Percentiles rank a stretch among this genome's conserved stretches.
phyloP scores from a whole-genome alignment of 1,140 invertebrate genomes.

The Agrilus planipennis region DNA sequence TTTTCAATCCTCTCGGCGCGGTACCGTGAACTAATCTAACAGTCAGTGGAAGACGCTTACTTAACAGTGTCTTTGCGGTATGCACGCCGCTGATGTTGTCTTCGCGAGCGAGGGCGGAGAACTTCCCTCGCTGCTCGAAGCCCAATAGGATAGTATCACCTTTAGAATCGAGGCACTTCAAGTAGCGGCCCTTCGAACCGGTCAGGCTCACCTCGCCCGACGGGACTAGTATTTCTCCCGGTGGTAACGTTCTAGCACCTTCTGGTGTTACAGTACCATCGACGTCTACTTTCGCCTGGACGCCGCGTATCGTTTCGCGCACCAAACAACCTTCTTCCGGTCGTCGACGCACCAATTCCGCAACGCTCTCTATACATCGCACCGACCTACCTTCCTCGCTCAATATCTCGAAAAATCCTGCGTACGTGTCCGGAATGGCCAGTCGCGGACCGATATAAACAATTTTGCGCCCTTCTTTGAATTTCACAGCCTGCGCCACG shows the following conservation, averaged over 20 bases:
- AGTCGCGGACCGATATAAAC: slow-evolving; percentile 70
- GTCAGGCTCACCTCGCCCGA: slow-evolving; percentile 61
- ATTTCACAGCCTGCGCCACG: slow-evolving; percentile 79
- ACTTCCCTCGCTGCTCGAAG: slow-evolving; percentile 77
- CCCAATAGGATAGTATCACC: slow-evolving; percentile 73
- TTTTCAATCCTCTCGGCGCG: slow-evolving; percentile 65
- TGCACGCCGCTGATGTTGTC: slow-evolving; percentile 89
- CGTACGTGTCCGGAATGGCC: slow-evolving; percentile 79
- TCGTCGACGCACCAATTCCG: slow-evolving; percentile 62
- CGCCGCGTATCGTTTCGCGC: slow-evolving; percentile 73
- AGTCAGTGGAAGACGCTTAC: slow-evolving; percentile 79
- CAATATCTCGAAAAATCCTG: slow-evolving; percentile 86
- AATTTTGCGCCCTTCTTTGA: slow-evolving; percentile 69
- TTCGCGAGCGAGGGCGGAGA: slow-evolving; percentile 79
- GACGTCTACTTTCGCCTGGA: slow-evolving; percentile 54
- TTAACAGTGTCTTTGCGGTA: slow-evolving; percentile 71
- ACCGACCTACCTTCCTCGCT: slow-evolving; percentile 86
- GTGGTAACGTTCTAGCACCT: slow-evolving; percentile 55
- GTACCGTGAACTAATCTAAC: slow-evolving; percentile 82
- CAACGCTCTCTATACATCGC: slow-evolving; percentile 77
- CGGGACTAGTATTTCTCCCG: slow-evolving; percentile 53
- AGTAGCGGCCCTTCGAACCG: slow-evolving; percentile 56
- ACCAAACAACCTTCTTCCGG: slow-evolving; percentile 70
- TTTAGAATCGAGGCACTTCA: slow-evolving; percentile 74
- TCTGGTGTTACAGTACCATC: slow-evolving; percentile 56